A percentile compares a stretch with the other conserved stretches of the same genome.
These are phyloP conservation scores for Eolophus roseicapilla DNA, from an alignment of 2,113 vertebrate genomes.

Conservation along the genomic window DNA sequence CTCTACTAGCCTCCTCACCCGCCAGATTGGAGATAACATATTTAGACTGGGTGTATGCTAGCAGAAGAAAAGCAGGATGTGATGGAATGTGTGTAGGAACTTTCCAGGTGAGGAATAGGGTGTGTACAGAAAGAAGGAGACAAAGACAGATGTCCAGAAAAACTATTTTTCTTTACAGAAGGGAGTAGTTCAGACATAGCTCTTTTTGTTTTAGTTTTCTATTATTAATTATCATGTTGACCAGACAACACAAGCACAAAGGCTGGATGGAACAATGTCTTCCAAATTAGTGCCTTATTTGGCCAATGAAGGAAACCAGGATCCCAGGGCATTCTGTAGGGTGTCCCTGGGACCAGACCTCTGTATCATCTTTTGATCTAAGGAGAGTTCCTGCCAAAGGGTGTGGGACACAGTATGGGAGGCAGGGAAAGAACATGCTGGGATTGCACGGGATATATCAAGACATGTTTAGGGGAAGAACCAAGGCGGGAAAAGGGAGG, in stretches of 20 bases:
- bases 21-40: background rate
- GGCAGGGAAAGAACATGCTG: background rate
- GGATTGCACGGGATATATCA: background rate
- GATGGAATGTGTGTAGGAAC: background rate
- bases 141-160: background rate
- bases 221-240: background rate
- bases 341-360: background rate
- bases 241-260: background rate
- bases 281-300: background rate
- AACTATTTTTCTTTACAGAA: background rate
- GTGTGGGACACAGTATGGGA: too few species aligned
- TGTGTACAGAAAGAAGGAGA: background rate
- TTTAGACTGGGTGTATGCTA: background rate
- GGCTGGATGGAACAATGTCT: background rate
- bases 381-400: background rate
- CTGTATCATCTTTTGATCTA: background rate
- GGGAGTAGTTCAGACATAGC: fast-evolving
- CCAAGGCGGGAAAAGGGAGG: background rate
- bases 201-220: background rate
- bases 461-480: background rate
- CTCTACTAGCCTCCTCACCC: background rate
- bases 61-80: background rate
- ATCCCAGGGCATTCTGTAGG: background rate
- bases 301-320: background rate
- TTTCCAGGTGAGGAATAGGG: background rate